phyloP scores from a whole-genome alignment of 1,140 invertebrate species.

The Psilanteris sp. region DNA sequence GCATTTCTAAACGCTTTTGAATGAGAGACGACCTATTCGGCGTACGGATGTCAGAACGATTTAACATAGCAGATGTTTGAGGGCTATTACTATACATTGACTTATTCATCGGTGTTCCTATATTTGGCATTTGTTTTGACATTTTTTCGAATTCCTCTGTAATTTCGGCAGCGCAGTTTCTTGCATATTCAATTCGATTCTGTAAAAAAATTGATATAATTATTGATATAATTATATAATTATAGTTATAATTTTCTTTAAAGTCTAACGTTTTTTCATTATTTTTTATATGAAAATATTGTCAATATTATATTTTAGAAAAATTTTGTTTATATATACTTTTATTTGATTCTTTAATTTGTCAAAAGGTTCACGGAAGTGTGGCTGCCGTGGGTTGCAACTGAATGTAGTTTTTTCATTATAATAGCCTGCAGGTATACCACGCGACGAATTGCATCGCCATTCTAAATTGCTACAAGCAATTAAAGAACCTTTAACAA shows the following conservation, averaged over 20 bases:
- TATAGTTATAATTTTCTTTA: too few relatives aligned
- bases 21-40: constrained; percentile 45
- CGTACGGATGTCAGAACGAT: constrained; percentile 26
- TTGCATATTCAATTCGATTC: constrained; percentile 65
- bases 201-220: constrained; percentile 58
- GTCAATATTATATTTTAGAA: too few relatives aligned
- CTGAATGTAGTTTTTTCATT: constrained; percentile 77
- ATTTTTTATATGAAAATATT: too few relatives aligned
- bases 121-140: constrained; percentile 25
- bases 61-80: constrained; percentile 25
- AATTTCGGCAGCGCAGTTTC: constrained; percentile 67
- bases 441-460: constrained; percentile 70
- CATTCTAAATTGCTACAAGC: constrained; percentile 84
- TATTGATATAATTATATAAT: too few relatives aligned
- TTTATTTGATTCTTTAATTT: constrained; percentile 36
- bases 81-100: constrained; percentile 24
- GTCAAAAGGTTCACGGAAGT: constrained; percentile 69
- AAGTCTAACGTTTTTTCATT: too few relatives aligned
- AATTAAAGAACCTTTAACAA: constrained; percentile 81
- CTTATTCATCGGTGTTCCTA: constrained; percentile 25
- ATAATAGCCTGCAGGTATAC: constrained; percentile 75
- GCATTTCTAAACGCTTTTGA: constrained; percentile 68
- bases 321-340: constrained; percentile 18
- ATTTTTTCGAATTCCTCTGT: constrained; percentile 69
- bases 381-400: constrained; percentile 71